Conservation (phyloP, 2,888 invertebrate species). For the Trachelus tabidus region DNA sequence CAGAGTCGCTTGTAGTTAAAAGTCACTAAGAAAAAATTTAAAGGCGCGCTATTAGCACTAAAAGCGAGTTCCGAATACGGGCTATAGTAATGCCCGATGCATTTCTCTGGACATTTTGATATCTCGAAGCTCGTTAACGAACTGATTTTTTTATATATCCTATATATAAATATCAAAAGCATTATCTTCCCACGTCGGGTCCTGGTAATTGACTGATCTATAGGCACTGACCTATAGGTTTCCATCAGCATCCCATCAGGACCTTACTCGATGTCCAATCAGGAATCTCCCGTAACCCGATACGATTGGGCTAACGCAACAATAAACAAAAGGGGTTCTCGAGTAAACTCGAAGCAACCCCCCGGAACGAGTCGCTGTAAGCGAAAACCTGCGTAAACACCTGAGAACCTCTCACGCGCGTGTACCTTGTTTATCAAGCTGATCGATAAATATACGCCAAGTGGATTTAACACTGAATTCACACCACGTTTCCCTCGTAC, state of each 20-base stretch:
- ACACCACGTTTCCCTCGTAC: background rate
- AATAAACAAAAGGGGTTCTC: background rate
- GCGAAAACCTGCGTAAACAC: background rate
- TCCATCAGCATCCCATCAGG: background rate
- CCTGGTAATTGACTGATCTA: background rate
- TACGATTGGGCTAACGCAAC: background rate
- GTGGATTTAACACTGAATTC: background rate
- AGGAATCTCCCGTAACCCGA: conserved; percentile 1
- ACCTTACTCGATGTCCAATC: background rate
- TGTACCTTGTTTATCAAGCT: background rate
- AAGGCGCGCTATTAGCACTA: too few relatives aligned
- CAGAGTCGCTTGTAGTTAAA: too few relatives aligned
- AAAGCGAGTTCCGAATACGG: too few relatives aligned
- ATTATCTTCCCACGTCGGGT: background rate
- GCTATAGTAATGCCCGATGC: too few relatives aligned
- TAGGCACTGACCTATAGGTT: background rate
- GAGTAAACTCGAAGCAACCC: background rate
- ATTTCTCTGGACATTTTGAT: background rate
- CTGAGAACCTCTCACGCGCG: background rate
- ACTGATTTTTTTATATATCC: background rate
- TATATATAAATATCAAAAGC: background rate
- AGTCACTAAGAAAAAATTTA: too few relatives aligned
- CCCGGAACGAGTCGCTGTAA: background rate
- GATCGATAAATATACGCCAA: background rate
- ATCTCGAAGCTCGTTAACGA: background rate